phyloP scores from a whole-genome alignment of 2,113 vertebrate genomes.

The Macrotis lagotis region DNA sequence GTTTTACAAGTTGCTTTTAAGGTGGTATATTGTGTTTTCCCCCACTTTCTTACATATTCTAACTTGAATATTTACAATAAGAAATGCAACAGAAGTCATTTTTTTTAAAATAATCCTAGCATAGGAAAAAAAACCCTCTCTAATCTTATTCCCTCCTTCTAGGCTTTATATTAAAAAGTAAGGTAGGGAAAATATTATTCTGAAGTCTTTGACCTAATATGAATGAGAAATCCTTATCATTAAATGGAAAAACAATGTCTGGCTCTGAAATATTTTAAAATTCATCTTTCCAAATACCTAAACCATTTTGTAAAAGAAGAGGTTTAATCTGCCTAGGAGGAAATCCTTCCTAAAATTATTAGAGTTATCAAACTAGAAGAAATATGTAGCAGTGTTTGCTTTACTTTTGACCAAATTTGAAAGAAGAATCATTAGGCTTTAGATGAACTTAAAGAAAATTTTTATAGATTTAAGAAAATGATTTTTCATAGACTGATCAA shows the following conservation, averaged over 20 bases:
- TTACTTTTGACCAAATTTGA: neutral
- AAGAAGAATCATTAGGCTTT: neutral
- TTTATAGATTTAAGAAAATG: too few species aligned
- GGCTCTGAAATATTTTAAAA: neutral
- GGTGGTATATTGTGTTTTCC: neutral
- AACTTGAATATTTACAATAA: neutral
- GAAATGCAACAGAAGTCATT: neutral
- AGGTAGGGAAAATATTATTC: neutral
- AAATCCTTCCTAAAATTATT: neutral
- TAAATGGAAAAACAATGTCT: neutral
- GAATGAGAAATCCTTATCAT: neutral
- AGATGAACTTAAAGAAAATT: neutral
- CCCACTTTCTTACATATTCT: neutral
- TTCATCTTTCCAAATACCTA: neutral
- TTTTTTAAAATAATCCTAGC: neutral
- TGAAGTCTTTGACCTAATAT: neutral
- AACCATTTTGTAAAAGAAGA: too few species aligned
- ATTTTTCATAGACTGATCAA: too few species aligned
- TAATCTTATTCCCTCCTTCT: neutral
- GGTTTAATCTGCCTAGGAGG: too few species aligned
- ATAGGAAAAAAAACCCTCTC: neutral
- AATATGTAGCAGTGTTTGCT: neutral
- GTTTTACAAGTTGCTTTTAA: neutral
- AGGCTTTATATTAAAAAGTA: neutral
- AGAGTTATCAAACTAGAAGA: neutral